Percentiles rank a stretch among this genome's conserved stretches.
Evolutionary conservation across 2,797 vertebrate species (phyloP).

Genomic region (Propithecus perrieri): DNA sequence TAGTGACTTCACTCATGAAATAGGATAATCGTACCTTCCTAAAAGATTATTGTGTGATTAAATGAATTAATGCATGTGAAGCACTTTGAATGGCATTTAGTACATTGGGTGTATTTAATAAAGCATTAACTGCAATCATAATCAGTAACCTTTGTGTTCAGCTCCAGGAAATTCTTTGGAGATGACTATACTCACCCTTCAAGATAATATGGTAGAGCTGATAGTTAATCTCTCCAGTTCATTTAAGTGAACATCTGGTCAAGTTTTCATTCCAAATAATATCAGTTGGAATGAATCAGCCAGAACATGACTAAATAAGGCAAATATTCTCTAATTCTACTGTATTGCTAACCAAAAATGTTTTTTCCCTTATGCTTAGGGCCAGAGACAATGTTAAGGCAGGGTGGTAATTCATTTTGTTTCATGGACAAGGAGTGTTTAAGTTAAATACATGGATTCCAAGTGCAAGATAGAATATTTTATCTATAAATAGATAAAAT

Average conservation of each 20-base stretch:
- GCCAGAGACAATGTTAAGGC: conserved; percentile 59
- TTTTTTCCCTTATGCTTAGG: conserved; percentile 22
- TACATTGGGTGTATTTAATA: background rate
- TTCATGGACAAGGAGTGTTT: conserved; percentile 50
- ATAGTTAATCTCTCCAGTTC: conserved; percentile 71
- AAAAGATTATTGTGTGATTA: background rate
- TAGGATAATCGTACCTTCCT: background rate
- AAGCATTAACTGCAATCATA: conserved; percentile 4
- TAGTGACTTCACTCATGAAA: background rate
- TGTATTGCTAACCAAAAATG: conserved; percentile 54
- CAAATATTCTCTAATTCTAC: conserved; percentile 69
- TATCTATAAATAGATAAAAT: background rate
- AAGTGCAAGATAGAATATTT: conserved; percentile 31
- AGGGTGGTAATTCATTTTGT: conserved; percentile 43
- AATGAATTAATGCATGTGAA: background rate
- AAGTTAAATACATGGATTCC: conserved; percentile 25
- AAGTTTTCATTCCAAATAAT: conserved; percentile 77
- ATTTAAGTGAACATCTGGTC: conserved; percentile 76
- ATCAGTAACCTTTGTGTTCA: conserved; percentile 4
- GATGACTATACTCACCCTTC: conserved; percentile 59
- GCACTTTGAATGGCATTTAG: background rate
- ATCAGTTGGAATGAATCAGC: conserved; percentile 56
- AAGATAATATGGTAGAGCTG: conserved; percentile 59
- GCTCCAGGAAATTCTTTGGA: conserved; percentile 73
- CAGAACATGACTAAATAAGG: conserved; percentile 79